phyloP scores from a whole-genome alignment of 2,797 vertebrate genomes.

The Hoplostethus mediterraneus region DNA sequence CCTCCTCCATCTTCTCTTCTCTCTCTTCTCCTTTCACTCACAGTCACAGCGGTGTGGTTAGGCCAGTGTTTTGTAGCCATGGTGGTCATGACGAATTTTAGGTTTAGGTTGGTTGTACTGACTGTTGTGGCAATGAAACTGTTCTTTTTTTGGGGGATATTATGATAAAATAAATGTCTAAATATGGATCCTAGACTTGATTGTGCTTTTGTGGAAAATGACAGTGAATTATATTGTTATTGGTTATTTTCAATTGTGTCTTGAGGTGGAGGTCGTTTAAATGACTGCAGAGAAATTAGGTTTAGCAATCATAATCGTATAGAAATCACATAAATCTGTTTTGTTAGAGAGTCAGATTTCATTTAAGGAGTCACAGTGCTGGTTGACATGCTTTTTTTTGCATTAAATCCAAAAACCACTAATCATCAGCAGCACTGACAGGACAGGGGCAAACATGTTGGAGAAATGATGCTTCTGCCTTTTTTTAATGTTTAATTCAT shows the following conservation, averaged over 20 bases:
- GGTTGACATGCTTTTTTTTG: not conserved
- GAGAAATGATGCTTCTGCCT: constrained; percentile 3
- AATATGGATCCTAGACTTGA: too few species aligned
- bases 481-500: constrained; percentile 25
- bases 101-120: not conserved
- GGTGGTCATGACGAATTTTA: not conserved
- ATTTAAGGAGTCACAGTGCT: not conserved
- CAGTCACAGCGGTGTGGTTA: not conserved
- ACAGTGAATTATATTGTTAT: not conserved
- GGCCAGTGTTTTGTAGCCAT: not conserved
- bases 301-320: not conserved
- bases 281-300: not conserved
- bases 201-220: not conserved
- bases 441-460: not conserved
- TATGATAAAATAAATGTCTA: too few species aligned
- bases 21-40: not conserved
- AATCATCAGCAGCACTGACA: constrained; percentile 1
- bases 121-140: too few species aligned
- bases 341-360: not conserved
- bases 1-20: constrained; percentile 14
- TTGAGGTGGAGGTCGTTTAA: too few species aligned
- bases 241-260: too few species aligned
- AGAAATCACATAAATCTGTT: not conserved
- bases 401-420: constrained; percentile 4
- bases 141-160: too few species aligned